Percentiles rank a stretch among this genome's conserved stretches.
phyloP scores from a whole-genome alignment of 2,888 invertebrate genomes.

The Rhagium mordax region DNA sequence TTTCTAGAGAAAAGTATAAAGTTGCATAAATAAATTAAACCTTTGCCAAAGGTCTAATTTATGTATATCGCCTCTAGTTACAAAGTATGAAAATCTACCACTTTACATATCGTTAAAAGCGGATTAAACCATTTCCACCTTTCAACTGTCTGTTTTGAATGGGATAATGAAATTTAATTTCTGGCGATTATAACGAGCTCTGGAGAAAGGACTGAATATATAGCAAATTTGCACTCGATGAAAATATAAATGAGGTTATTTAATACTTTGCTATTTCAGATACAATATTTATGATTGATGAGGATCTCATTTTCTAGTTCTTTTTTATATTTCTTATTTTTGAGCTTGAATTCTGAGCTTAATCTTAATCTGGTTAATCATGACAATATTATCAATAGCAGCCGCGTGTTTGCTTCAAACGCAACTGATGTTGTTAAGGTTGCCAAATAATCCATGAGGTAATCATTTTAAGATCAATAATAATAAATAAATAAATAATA shows the following conservation, averaged over 20 bases:
- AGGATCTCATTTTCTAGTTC: too few species aligned
- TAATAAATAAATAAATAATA: too few species aligned
- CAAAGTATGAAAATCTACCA: slow-evolving; percentile 29
- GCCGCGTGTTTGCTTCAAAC: too few species aligned
- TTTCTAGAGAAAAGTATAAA: background rate
- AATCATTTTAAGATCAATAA: too few species aligned
- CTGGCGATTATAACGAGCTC: slow-evolving; percentile 18
- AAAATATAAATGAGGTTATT: slow-evolving; percentile 7
- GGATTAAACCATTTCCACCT: slow-evolving; percentile 23
- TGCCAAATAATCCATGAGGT: too few species aligned
- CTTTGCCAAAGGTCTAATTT: background rate
- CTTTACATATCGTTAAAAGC: slow-evolving; percentile 18
- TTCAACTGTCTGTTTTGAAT: slow-evolving; percentile 18
- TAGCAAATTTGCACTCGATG: slow-evolving; percentile 2
- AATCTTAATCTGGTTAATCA: too few species aligned
- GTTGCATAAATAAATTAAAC: background rate
- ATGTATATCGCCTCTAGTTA: background rate
- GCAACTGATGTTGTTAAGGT: too few species aligned
- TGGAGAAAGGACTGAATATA: slow-evolving; percentile 10
- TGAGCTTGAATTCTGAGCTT: too few species aligned
- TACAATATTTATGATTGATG: too few species aligned
- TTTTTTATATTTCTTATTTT: too few species aligned
- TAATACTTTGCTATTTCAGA: slow-evolving; percentile 32
- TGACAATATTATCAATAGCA: too few species aligned
- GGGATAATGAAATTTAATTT: slow-evolving; percentile 16